phyloP scores from a whole-genome alignment of 2,888 invertebrate genomes.

The Drosophila nr. fundita region DNA sequence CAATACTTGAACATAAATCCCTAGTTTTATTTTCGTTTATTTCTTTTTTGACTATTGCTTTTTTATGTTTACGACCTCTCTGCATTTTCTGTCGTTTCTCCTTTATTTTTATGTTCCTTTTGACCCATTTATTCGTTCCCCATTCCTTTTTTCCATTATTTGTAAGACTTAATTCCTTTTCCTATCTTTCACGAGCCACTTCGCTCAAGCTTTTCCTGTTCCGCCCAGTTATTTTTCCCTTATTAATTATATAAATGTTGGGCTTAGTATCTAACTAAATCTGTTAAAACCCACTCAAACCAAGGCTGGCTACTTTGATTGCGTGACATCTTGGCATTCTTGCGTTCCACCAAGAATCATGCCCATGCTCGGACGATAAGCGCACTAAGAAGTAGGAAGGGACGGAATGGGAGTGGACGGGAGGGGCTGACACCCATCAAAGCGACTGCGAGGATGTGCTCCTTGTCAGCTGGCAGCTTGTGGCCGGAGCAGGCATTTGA shows the following conservation, averaged over 20 bases:
- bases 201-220: conserved; percentile 13
- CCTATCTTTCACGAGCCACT: conserved; percentile 8
- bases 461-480: conserved; percentile 1
- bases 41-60: not conserved
- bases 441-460: conserved; percentile 11
- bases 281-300: conserved; percentile 14
- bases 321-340: conserved; percentile 41
- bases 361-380: not conserved
- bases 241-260: conserved; percentile 47
- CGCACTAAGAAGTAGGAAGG: not conserved
- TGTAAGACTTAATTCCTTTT: conserved; percentile 10
- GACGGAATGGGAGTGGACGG: not conserved
- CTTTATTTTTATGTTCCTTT: conserved; percentile 1
- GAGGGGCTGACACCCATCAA: not conserved
- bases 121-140: conserved; percentile 16
- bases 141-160: conserved; percentile 14
- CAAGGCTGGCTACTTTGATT: conserved; percentile 16
- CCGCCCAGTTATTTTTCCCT: conserved; percentile 9
- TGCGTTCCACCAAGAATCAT: conserved; percentile 78
- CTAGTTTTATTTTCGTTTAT: not conserved
- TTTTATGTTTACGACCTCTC: not conserved
- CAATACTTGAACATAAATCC: conserved; percentile 3
- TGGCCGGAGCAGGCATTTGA: conserved; percentile 2
- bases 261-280: conserved; percentile 29
- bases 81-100: not conserved